A percentile compares a stretch with the other conserved stretches of the same genome.
These are phyloP conservation scores for Troides helena DNA, from an alignment of 2,888 invertebrate genomes.

Conservation along the genomic window DNA sequence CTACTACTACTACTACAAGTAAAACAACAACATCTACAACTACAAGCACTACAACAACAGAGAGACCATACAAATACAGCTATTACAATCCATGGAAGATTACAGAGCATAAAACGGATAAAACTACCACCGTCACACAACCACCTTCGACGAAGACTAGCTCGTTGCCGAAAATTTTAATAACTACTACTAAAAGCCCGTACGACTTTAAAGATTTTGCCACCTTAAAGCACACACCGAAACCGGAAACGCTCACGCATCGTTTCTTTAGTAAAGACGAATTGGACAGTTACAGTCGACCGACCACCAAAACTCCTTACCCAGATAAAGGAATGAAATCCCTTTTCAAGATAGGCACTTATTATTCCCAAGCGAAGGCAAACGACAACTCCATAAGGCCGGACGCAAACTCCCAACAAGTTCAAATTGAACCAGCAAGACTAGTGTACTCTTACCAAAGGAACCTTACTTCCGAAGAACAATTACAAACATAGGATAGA, in stretches of 20 bases:
- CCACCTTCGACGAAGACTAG: constrained; percentile 45
- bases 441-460: constrained; percentile 64
- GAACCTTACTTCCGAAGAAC: constrained; percentile 63
- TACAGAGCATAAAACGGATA: constrained; percentile 45
- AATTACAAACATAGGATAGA: constrained; percentile 56
- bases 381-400: constrained; percentile 73
- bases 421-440: constrained; percentile 72
- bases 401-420: constrained; percentile 74
- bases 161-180: constrained; percentile 64
- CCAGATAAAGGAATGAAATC: constrained; percentile 63
- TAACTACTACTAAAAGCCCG: constrained; percentile 78
- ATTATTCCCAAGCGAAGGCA: constrained; percentile 68
- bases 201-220: constrained; percentile 76
- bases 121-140: constrained; percentile 45
- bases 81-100: constrained; percentile 41
- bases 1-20: constrained; percentile 35
- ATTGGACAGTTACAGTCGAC: constrained; percentile 57
- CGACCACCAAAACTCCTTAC: constrained; percentile 79
- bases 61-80: constrained; percentile 51
- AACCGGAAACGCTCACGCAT: constrained; percentile 47
- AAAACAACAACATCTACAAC: constrained; percentile 36
- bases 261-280: constrained; percentile 68
- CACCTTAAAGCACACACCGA: constrained; percentile 59
- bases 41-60: constrained; percentile 45
- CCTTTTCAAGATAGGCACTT: constrained; percentile 72